Conservation (phyloP, 1,140 invertebrate genomes). For the Chrysoperla carnea region DNA sequence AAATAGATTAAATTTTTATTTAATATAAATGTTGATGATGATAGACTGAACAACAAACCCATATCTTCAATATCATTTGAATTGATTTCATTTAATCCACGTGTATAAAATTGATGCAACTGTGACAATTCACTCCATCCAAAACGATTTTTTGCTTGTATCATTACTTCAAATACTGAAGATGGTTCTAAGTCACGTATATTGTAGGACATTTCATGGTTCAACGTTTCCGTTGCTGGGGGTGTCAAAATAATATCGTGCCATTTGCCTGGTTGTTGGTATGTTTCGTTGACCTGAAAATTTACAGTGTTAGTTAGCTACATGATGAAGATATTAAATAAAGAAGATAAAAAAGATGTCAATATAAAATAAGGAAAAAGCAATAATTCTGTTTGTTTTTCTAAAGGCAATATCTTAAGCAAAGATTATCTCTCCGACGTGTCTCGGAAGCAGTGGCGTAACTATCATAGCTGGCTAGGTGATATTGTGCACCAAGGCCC, state of each 20-base stretch:
- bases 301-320: too few relatives aligned
- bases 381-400: too few relatives aligned
- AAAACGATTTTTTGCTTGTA: conserved; percentile 45
- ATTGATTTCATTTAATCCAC: neutral
- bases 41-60: too few relatives aligned
- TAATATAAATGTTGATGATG: too few relatives aligned
- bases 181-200: conserved; percentile 32
- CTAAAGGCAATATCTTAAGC: too few relatives aligned
- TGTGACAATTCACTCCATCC: conserved; percentile 40
- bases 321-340: neutral
- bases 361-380: neutral
- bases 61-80: too few relatives aligned
- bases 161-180: conserved; percentile 41
- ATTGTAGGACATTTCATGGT: conserved; percentile 26
- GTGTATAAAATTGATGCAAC: conserved; percentile 19
- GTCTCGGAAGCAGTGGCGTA: too few relatives aligned
- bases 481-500: too few relatives aligned
- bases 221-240: conserved; percentile 15
- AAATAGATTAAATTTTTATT: too few relatives aligned
- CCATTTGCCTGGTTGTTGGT: conserved; percentile 52
- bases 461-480: too few relatives aligned
- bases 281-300: conserved; percentile 52
- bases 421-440: too few relatives aligned
- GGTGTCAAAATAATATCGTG: conserved; percentile 33
- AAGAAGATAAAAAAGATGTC: conserved; percentile 1